Conservation (phyloP, 2,888 invertebrate species). For the Pachliopta kotzebuea region DNA sequence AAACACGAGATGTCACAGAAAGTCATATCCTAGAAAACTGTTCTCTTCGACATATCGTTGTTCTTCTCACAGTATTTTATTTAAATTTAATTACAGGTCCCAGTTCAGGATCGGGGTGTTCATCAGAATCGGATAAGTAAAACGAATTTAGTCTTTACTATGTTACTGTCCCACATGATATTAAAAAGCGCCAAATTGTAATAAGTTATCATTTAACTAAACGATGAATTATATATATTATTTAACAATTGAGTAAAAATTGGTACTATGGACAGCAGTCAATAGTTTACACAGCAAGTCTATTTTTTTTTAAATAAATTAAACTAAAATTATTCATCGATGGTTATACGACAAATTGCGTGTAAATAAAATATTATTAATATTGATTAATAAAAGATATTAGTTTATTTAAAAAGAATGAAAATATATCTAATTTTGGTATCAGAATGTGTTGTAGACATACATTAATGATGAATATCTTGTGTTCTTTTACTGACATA, state of each 20-base stretch:
- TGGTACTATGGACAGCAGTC: not conserved
- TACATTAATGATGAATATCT: too few relatives aligned
- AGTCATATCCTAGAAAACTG: too few relatives aligned
- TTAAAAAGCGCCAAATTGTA: slow-evolving; percentile 44
- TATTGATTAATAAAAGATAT: not conserved
- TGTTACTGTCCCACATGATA: slow-evolving; percentile 39
- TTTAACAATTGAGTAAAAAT: not conserved
- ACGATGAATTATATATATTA: not conserved
- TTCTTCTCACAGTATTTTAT: too few relatives aligned
- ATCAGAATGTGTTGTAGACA: not conserved
- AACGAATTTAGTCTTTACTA: slow-evolving; percentile 38
- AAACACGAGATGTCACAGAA: too few relatives aligned
- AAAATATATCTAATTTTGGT: not conserved
- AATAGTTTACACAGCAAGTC: too few relatives aligned
- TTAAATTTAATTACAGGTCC: slow-evolving; percentile 57
- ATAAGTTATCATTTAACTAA: slow-evolving; percentile 24
- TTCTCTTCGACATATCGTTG: too few relatives aligned
- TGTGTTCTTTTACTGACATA: not conserved
- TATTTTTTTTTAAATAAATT: not conserved
- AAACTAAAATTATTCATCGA: not conserved
- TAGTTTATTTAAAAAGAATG: not conserved
- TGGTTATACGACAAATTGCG: not conserved
- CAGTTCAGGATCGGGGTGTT: slow-evolving; percentile 82
- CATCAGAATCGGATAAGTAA: slow-evolving; percentile 80
- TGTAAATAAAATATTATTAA: slow-evolving; percentile 1